These are phyloP conservation scores for Melanotaenia pygmaea DNA, from an alignment of 2,797 vertebrate species.

Conservation along the genomic window DNA sequence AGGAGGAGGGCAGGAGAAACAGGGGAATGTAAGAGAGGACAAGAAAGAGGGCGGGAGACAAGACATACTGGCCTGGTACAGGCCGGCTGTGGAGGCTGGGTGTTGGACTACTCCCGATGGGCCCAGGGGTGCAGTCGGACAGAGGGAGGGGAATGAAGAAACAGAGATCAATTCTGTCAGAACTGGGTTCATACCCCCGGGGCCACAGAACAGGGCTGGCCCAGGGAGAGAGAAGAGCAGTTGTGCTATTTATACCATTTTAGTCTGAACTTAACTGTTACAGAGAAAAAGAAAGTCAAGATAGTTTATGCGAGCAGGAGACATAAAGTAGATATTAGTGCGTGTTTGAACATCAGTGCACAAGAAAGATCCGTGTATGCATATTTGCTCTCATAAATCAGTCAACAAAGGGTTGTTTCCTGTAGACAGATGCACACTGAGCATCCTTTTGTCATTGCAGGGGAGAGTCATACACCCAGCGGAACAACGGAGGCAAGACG, in stretches of 20 bases:
- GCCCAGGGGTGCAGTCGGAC: constrained; percentile 62
- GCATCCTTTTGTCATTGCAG: constrained; percentile 71
- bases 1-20: constrained; percentile 5
- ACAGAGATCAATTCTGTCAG: constrained; percentile 78
- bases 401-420: constrained; percentile 54
- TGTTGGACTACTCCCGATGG: constrained; percentile 57
- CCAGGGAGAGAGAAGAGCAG: constrained; percentile 56
- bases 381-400: constrained; percentile 60
- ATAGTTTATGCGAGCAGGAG: constrained; percentile 5
- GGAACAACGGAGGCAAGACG: constrained; percentile 39
- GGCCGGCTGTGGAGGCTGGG: constrained; percentile 54
- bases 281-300: constrained; percentile 39
- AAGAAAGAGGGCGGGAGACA: constrained; percentile 48
- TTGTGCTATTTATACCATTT: constrained; percentile 72
- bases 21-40: constrained; percentile 48
- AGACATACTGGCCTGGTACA: constrained; percentile 55
- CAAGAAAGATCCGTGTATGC: constrained; percentile 1
- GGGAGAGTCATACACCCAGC: constrained; percentile 45
- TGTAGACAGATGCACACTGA: constrained; percentile 53
- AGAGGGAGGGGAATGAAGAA: constrained; percentile 50
- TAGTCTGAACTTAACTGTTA: constrained; percentile 63
- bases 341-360: constrained; percentile 37
- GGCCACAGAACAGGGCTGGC: constrained; percentile 75
- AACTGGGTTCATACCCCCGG: constrained; percentile 80
- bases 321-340: constrained; percentile 13